Conservation (phyloP, 2,113 vertebrate species). For the Callorhinus ursinus region DNA sequence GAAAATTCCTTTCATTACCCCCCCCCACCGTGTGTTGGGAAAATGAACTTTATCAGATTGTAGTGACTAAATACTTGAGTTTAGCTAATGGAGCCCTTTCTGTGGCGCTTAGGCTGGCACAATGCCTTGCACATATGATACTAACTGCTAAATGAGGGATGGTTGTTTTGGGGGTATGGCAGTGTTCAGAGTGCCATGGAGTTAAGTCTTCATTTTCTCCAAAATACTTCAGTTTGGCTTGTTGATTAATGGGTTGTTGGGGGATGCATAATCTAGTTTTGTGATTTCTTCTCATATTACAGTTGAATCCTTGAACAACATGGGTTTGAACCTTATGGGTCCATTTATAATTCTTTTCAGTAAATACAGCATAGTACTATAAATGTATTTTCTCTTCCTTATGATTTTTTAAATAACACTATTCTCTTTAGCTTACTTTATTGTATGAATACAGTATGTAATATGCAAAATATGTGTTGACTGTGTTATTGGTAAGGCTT, state of each 20-base stretch:
- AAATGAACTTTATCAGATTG: neutral
- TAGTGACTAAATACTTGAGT: neutral
- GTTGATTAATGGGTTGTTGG: neutral
- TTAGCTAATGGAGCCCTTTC: neutral
- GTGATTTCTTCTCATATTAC: neutral
- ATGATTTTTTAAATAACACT: neutral
- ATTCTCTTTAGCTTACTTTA: neutral
- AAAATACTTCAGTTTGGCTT: conserved; percentile 21
- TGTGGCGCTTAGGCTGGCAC: neutral
- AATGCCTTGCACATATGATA: neutral
- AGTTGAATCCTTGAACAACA: neutral
- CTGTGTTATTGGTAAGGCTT: neutral
- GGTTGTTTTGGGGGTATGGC: neutral
- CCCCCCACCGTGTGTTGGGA: neutral
- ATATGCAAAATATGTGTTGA: neutral
- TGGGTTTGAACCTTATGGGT: neutral
- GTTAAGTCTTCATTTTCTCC: conserved; percentile 19
- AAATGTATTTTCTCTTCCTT: neutral
- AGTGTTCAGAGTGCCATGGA: neutral
- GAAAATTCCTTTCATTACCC: neutral
- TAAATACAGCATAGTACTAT: neutral
- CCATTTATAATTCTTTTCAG: neutral
- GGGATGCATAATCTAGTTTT: neutral
- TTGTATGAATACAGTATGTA: neutral
- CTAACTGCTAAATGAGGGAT: neutral